Evolutionary conservation across 2,113 vertebrate genomes (phyloP).

Genomic region (Alces alces): DNA sequence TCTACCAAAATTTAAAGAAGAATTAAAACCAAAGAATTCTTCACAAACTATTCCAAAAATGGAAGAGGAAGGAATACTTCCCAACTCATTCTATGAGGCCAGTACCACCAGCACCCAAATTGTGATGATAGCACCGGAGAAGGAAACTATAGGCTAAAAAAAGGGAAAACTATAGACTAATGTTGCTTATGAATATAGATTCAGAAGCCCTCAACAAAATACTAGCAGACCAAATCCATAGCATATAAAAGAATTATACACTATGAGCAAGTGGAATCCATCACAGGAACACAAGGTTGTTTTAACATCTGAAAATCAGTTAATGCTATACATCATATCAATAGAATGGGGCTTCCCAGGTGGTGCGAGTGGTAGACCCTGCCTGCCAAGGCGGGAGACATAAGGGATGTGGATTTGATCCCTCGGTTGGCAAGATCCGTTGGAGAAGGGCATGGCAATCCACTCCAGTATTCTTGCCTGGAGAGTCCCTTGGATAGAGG

Average conservation of each 20-base stretch:
- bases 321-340: background rate
- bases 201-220: background rate
- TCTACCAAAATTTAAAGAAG: background rate
- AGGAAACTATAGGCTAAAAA: background rate
- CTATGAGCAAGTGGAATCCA: background rate
- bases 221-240: background rate
- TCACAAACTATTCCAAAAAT: background rate
- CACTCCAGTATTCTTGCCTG: background rate
- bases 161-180: background rate
- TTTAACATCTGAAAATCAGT: background rate
- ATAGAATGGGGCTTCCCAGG: background rate
- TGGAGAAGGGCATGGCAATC: background rate
- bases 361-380: background rate
- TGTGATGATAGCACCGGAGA: background rate
- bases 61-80: background rate
- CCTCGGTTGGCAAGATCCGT: background rate
- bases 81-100: background rate
- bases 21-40: background rate
- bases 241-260: background rate
- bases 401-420: background rate
- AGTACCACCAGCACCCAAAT: background rate
- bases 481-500: background rate
- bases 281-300: background rate
- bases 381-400: background rate
- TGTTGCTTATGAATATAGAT: too few species aligned